Evolutionary conservation across 2,797 vertebrate genomes (phyloP), one percentile per base, ranked within the genome.

Genomic region (Limosa lapponica): DNA sequence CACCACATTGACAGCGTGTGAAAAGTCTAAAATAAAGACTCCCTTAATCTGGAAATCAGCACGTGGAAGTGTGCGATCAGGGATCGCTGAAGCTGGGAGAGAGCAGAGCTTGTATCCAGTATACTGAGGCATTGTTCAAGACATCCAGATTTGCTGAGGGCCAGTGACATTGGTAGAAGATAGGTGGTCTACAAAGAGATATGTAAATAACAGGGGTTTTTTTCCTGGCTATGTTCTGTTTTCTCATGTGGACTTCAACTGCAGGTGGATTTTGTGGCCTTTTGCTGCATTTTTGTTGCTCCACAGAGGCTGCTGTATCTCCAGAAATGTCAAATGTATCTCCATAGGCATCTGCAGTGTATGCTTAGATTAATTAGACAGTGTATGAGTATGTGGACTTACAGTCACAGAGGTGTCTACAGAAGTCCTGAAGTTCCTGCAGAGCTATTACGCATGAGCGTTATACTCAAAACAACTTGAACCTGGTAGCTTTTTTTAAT

Each of bases 11-110:
- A 96, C 91, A 94, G 85, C 16, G 51, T 95, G 93, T 85, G 91
- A 96, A 97, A 96, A 94, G 84, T 71, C 65, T 93, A 85, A 95
- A 97, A 96, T 94, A 96, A 97, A 96, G 90, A 85, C 80, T 96
- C 73, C 64, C 87, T 95, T 97, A 95, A 96, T 95, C 94, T 95
- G 86, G 78, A 95, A 97, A 97, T 95, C 94, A 93, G 92, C 84
- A 93, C 95, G 90, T 96, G 90, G 87, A 95, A 96, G 92, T 69
- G 54, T 94, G 89, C 1, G 9, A 94, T 92, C 78, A 87, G 82
- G 93, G 94, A 72, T 2, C 87, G 74, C 44, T 72, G 71, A 93
- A 89, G 65, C 0, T 0, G 24, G 54, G 32, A 91, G 71, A 94
- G 52, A 96, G 57, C 30, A 85, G 69, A 87, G 57, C 79, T 90